Base-by-base conservation (phyloP, 2,797 vertebrate genomes). In the Paguma larvata region DNA sequence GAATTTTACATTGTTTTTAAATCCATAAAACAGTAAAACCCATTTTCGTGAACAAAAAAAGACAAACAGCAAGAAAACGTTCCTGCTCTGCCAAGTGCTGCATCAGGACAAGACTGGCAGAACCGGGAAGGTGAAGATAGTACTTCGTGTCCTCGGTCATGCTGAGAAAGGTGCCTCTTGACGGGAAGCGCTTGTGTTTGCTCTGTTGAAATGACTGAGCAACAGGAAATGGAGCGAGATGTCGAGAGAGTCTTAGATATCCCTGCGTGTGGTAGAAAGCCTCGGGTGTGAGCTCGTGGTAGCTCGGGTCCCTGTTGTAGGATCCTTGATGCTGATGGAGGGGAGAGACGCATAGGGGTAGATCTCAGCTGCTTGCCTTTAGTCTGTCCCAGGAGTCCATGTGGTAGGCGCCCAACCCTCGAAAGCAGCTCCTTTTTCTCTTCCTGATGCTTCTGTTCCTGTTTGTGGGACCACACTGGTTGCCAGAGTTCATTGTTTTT, bases 1-100 rank as follows among this genome's bases (percentile, higher is more conserved):
- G 19, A 73, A 23, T 84, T 97, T 97, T 44, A 19, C 2, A 15
- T 77, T 44, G 65, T 44, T 95, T 97, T 80, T 9, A 30, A 87
- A 48, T 75, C 65, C 19, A 15, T 9, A 63, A 63, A 75, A 86
- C 25, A 84, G 30, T 56, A 48, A 85, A 63, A n/a, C 4, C 4
- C 38, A 53, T 27, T 51, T 51, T 13, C 13, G 12, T 15, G 13
- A 27, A 30, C 32, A 14, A 41, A 30, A 1, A 89, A 83, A 51
- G 41, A 4, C 16, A 46, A 78, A 48, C 38, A 41, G 1, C 56
- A 79, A 88, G 48, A 44, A 82, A 30, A 44, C 27, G n/a, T 44
- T n/a, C 21, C 6, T 68, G 72, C 9, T 48, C 51, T 34, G 41
- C 5, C 27, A 21, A 25, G 53, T 48, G 23, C 41, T 48, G 30